phyloP scores from a whole-genome alignment of 2,797 vertebrate genomes.

The Chaenodraco wilsoni region DNA sequence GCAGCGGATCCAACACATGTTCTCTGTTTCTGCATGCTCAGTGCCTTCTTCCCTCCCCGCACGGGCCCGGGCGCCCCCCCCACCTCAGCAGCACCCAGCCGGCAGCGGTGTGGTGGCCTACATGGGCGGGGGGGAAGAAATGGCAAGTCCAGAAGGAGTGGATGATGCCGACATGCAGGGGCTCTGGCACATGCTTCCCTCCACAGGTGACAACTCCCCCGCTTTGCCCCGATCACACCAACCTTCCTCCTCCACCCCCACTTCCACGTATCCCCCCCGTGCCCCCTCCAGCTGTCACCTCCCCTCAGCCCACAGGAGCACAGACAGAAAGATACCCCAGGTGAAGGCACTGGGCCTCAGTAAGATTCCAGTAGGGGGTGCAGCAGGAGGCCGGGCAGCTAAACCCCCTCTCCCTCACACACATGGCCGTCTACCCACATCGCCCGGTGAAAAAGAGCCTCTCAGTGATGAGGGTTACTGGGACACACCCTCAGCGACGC shows the following conservation, averaged over 20 bases:
- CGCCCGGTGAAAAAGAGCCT: slow-evolving; percentile 88
- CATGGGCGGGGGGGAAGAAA: slow-evolving; percentile 98
- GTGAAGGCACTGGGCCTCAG: slow-evolving; percentile 88
- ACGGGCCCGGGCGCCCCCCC: slow-evolving; percentile 61
- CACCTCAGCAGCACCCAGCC: slow-evolving; percentile 84
- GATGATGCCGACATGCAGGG: slow-evolving; percentile 94
- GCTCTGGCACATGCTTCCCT: slow-evolving; percentile 96
- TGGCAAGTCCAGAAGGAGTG: slow-evolving; percentile 96
- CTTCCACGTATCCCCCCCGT: slow-evolving; percentile 65
- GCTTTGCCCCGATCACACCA: slow-evolving; percentile 73
- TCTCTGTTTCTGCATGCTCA: slow-evolving; percentile 60
- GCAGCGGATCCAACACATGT: slow-evolving; percentile 69
- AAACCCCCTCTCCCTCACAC: slow-evolving; percentile 74
- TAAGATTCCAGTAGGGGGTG: slow-evolving; percentile 86
- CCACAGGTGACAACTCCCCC: slow-evolving; percentile 85
- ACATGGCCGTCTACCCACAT: slow-evolving; percentile 72
- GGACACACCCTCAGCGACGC: slow-evolving; percentile 94
- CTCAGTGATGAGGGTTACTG: slow-evolving; percentile 96
- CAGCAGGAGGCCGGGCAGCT: slow-evolving; percentile 56
- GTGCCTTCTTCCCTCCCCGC: slow-evolving; percentile 67
- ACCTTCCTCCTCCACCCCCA: slow-evolving; percentile 57
- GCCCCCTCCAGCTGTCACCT: slow-evolving; percentile 54
- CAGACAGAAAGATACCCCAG: slow-evolving; percentile 77
- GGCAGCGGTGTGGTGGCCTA: slow-evolving; percentile 91
- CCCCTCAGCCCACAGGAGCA: slow-evolving; percentile 53